A percentile compares a stretch with the other conserved stretches of the same genome.
Conservation (phyloP, 2,888 invertebrate genomes). For the Biston betularia region DNA sequence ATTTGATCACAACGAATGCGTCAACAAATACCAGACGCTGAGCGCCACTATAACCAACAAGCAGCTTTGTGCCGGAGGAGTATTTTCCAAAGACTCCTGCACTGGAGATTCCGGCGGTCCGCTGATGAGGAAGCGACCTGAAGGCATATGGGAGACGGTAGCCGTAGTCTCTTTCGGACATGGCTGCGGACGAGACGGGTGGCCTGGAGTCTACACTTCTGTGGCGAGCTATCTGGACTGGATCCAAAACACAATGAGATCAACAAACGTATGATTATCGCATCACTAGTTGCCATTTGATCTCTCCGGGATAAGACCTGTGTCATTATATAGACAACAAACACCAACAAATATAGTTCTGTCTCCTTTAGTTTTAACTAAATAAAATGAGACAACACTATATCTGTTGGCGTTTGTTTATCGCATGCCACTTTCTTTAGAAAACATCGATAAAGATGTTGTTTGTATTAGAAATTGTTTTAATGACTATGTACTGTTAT, state of each 20-base stretch:
- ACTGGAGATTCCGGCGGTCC: constrained; percentile 93
- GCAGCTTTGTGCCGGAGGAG: constrained; percentile 91
- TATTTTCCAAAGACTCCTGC: constrained; percentile 89
- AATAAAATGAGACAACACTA: no score
- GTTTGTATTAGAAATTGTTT: constrained; percentile 7
- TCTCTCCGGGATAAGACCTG: constrained; percentile 24
- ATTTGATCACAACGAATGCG: constrained; percentile 83
- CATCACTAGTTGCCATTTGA: constrained; percentile 22
- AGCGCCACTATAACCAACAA: constrained; percentile 80
- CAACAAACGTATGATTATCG: constrained; percentile 58
- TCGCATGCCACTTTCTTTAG: constrained; percentile 21
- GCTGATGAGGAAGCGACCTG: constrained; percentile 86
- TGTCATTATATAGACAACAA: constrained; percentile 3
- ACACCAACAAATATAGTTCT: no score
- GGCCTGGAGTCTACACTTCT: constrained; percentile 90
- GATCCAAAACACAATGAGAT: constrained; percentile 79
- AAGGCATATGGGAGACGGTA: constrained; percentile 85
- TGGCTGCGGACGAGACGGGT: constrained; percentile 88
- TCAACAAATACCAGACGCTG: constrained; percentile 76
- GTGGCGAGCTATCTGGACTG: constrained; percentile 87
- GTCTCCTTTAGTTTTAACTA: no score
- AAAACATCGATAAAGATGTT: constrained; percentile 13
- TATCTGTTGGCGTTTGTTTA: no score
- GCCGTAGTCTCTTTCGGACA: constrained; percentile 90
- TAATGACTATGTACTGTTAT: neutral